Evolutionary conservation across 2,797 vertebrate species (phyloP).

Genomic region (Cyclopterus lumpus): DNA sequence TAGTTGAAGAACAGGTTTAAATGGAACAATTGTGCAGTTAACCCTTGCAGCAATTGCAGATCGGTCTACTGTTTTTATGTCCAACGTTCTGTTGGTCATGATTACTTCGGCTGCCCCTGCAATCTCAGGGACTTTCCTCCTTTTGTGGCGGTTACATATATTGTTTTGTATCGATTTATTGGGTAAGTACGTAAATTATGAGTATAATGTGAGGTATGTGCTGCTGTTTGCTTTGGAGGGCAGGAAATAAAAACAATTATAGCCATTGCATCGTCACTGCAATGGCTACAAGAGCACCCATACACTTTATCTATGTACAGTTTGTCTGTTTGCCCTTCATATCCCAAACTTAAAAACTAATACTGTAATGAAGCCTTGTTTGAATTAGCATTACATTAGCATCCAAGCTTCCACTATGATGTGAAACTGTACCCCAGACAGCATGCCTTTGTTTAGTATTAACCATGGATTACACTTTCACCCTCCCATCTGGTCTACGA

Average conservation of each 20-base stretch:
- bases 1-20: not conserved
- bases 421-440: conserved; percentile 55
- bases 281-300: not conserved
- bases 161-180: not conserved
- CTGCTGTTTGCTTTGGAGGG: not conserved
- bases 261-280: not conserved
- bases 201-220: not conserved
- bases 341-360: conserved; percentile 44
- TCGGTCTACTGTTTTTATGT: not conserved
- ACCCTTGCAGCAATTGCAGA: not conserved
- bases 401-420: conserved; percentile 57
- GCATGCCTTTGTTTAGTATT: conserved; percentile 67
- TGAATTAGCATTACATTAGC: conserved; percentile 66
- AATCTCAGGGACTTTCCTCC: not conserved
- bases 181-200: not conserved
- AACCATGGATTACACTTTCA: conserved; percentile 69
- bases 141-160: not conserved
- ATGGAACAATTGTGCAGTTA: not conserved
- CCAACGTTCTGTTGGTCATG: too few species aligned
- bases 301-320: conserved; percentile 4
- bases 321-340: conserved; percentile 31
- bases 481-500: conserved; percentile 63
- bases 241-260: not conserved
- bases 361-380: conserved; percentile 52
- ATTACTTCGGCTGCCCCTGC: not conserved